phyloP scores from a whole-genome alignment of 2,113 vertebrate species.

The Emydocephalus ijimae region DNA sequence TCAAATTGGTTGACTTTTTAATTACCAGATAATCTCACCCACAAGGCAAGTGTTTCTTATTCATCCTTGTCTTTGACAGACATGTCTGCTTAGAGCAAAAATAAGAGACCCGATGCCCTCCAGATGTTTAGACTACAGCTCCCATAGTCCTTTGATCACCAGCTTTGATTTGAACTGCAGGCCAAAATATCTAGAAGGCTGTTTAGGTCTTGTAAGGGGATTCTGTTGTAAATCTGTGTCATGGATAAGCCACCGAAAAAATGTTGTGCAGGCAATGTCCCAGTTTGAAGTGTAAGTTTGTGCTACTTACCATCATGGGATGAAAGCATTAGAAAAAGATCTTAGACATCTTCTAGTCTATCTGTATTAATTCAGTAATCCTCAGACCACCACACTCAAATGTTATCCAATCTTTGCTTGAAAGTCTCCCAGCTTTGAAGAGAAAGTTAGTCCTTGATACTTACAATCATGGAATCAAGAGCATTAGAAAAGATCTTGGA shows the following conservation, averaged over 20 bases:
- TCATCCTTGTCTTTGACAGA: background rate
- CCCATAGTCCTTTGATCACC: background rate
- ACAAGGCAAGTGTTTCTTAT: slow-evolving; percentile 26
- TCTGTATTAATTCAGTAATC: background rate
- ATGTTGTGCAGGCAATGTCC: background rate
- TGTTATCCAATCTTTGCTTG: background rate
- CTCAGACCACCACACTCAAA: background rate
- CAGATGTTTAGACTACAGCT: background rate
- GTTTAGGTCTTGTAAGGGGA: background rate
- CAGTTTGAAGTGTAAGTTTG: background rate
- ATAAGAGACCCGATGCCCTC: background rate
- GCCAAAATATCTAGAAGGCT: background rate
- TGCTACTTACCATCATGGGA: background rate
- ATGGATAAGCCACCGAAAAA: background rate
- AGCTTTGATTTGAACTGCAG: background rate
- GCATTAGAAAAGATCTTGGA: background rate
- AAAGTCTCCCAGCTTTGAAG: background rate
- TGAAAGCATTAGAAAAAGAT: background rate
- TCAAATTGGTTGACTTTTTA: slow-evolving; percentile 56
- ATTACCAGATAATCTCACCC: slow-evolving; percentile 55
- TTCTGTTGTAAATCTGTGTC: background rate
- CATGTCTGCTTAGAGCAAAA: background rate
- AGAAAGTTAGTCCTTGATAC: background rate
- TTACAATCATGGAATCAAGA: background rate
- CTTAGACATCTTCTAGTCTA: background rate